phyloP scores from a whole-genome alignment of 2,113 vertebrate species.

The Alces alces region DNA sequence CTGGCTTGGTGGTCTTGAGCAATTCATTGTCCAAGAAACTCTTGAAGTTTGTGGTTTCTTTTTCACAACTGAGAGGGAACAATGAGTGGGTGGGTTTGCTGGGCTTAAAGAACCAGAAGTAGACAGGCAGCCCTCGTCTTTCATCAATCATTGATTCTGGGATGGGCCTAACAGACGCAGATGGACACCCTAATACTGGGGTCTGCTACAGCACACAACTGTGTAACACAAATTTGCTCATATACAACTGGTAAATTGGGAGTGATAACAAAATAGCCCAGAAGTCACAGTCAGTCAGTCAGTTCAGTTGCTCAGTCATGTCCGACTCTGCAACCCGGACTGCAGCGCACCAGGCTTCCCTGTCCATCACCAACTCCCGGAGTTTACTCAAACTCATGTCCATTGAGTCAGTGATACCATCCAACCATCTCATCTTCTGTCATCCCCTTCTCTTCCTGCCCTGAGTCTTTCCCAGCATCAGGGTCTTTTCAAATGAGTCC shows the following conservation, averaged over 20 bases:
- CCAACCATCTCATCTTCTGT: not conserved
- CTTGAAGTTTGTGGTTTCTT: not conserved
- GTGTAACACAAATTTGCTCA: not conserved
- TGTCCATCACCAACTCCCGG: not conserved
- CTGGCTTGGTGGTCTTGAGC: not conserved
- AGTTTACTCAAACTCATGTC: not conserved
- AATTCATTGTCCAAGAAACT: not conserved
- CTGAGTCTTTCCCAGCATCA: not conserved
- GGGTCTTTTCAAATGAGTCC: not conserved
- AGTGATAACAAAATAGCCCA: not conserved
- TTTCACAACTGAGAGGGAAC: not conserved
- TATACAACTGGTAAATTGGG: not conserved
- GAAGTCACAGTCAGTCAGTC: not conserved
- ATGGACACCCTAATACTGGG: accelerated
- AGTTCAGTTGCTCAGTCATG: not conserved
- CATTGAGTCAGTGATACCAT: not conserved
- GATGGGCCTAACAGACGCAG: not conserved
- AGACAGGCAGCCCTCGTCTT: not conserved
- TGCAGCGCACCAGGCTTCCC: not conserved
- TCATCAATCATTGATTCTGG: not conserved
- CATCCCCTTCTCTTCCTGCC: not conserved
- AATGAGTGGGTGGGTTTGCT: not conserved
- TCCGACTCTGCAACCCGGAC: not conserved
- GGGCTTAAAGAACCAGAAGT: not conserved
- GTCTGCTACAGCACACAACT: accelerated